Percentiles rank a stretch among this genome's conserved stretches.
phyloP scores from a whole-genome alignment of 2,888 invertebrate species.

The Gymnoscelis rufifasciata region DNA sequence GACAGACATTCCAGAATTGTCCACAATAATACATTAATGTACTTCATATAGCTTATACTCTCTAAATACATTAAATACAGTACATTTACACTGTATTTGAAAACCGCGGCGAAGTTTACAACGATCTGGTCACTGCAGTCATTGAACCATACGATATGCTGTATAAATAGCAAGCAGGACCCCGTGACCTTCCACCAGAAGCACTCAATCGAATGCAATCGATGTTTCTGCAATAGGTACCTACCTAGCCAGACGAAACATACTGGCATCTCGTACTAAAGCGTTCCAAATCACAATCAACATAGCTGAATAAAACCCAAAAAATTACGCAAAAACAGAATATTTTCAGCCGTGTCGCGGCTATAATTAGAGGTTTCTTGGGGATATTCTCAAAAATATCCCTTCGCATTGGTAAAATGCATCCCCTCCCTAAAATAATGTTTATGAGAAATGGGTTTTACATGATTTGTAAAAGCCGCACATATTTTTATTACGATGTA shows the following conservation, averaged over 20 bases:
- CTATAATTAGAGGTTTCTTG: constrained; percentile 23
- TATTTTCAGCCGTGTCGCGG: constrained; percentile 2
- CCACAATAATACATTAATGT: too few relatives aligned
- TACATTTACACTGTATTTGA: too few relatives aligned
- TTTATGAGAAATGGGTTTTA: constrained; percentile 49
- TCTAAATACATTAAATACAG: too few relatives aligned
- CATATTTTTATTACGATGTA: constrained; percentile 8
- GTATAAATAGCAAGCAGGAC: constrained; percentile 62
- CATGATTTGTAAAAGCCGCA: constrained; percentile 22
- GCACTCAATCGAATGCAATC: constrained; percentile 66
- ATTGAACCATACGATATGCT: constrained; percentile 39
- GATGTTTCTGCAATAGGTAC: constrained; percentile 56
- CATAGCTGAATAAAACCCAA: not conserved
- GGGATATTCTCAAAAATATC: constrained; percentile 60
- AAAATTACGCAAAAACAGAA: not conserved
- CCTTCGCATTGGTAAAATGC: constrained; percentile 71
- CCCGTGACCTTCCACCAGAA: constrained; percentile 56
- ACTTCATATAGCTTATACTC: too few relatives aligned
- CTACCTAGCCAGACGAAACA: constrained; percentile 30
- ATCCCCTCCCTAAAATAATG: constrained; percentile 77
- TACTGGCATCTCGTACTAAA: constrained; percentile 15
- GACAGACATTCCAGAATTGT: too few relatives aligned
- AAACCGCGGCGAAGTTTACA: not conserved
- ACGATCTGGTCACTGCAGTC: constrained; percentile 17
- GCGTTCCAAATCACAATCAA: constrained; percentile 14